Base-by-base conservation (phyloP, 2,113 vertebrate genomes). In the Pseudois nayaur region DNA sequence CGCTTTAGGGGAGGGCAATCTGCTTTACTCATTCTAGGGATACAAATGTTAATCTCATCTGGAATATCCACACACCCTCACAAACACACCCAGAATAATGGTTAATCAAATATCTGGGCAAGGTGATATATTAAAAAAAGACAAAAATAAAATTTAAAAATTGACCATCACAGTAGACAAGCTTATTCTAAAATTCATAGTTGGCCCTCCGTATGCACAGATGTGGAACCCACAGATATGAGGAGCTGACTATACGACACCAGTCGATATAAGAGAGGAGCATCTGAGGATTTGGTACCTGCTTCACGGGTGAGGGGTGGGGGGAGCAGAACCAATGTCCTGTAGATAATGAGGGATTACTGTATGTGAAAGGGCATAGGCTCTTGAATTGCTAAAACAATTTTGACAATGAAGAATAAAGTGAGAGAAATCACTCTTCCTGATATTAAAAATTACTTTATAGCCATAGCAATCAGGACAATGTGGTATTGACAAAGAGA, bases 61-160 rank as follows among this genome's bases (percentile, higher is more conserved):
- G 76, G 54, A 95, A 43, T 15, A 86, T 23, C 7, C 31, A 76
- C 54, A 87, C 23, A 82, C 21, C 11, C 59, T 40, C 29, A 89
- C 8, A 81, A 79, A 78, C 52, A 87, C 2, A 89, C 33, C 52
- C 59, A 55, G 52, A 55, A 92, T 36, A 89, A 84, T 40, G 13
- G 59, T 83, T 64, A 94, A 94, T 74, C 54, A 86, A 74, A 60
- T 86, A 87, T 52, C 55, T 88, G 55, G 91, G 17, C 14, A 89
- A 64, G 40, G 23, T 87, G 48, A 89, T 31, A 76, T 23, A 76
- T 31, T 12, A 19, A 50, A 76, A 48, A 79, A 79, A 48, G 15
- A 79, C 27, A 48, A 48, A 79, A 79, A 79, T 79, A 79, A 79
- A 48, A 21, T n/a, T 1, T 50, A 82, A 94, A 79, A 93, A 89